Evolutionary conservation across 2,797 vertebrate genomes (phyloP).

Genomic region (Paedocypris micromegethes): DNA sequence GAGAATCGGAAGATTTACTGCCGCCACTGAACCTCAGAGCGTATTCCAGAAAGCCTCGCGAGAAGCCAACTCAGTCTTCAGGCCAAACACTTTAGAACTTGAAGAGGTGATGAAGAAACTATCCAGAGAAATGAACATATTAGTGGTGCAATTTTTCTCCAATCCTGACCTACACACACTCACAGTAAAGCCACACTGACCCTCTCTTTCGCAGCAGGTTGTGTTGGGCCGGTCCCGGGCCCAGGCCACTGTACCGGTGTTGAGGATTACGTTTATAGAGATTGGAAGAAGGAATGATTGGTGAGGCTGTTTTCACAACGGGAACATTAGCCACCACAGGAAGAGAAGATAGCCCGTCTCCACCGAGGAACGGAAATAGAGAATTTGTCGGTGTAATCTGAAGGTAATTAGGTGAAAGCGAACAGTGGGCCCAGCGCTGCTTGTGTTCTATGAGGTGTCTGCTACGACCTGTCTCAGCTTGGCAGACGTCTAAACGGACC

Average conservation of each 20-base stretch:
- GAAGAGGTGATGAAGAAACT: slow-evolving; percentile 97
- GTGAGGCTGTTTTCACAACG: slow-evolving; percentile 45
- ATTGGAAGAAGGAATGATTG: slow-evolving; percentile 42
- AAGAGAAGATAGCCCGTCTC: slow-evolving; percentile 32
- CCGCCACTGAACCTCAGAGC: slow-evolving; percentile 74
- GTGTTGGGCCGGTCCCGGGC: slow-evolving; percentile 43
- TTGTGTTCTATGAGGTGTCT: slow-evolving; percentile 49
- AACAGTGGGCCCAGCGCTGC: slow-evolving; percentile 20
- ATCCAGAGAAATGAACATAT: slow-evolving; percentile 87
- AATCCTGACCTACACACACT: slow-evolving; percentile 33
- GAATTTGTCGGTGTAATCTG: slow-evolving; percentile 50
- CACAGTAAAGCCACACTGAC: slow-evolving; percentile 38
- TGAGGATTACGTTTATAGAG: slow-evolving; percentile 45
- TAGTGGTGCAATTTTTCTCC: slow-evolving; percentile 59
- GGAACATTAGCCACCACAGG: slow-evolving; percentile 32
- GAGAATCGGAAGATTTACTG: slow-evolving; percentile 71
- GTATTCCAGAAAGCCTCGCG: slow-evolving; percentile 76
- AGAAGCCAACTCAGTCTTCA: slow-evolving; percentile 79
- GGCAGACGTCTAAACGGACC: slow-evolving; percentile 39
- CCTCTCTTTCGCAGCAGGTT: slow-evolving; percentile 36
- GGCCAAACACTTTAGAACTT: slow-evolving; percentile 93
- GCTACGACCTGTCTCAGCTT: slow-evolving; percentile 43
- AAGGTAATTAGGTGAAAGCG: slow-evolving; percentile 48
- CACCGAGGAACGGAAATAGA: slow-evolving; percentile 47
- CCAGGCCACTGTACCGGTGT: slow-evolving; percentile 40